A percentile compares a stretch with the other conserved stretches of the same genome.
These are phyloP conservation scores for Ophiodon elongatus DNA, from an alignment of 2,113 vertebrate genomes.

Conservation along the genomic window DNA sequence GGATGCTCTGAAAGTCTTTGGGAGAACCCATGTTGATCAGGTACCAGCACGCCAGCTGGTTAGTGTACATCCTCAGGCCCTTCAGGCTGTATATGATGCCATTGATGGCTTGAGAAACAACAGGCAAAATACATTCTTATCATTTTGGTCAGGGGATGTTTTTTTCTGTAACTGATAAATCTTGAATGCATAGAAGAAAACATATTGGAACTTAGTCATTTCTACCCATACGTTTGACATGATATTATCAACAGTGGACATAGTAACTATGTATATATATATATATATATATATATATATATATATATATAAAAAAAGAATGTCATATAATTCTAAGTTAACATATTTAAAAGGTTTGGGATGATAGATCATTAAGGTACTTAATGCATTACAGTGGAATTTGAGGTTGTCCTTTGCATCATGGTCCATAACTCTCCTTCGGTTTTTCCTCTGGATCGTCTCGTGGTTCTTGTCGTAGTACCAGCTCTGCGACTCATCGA, in stretches of 20 bases:
- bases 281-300: neutral
- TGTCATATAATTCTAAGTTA: neutral
- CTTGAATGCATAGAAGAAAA: neutral
- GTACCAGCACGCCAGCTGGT: slow-evolving; percentile 89
- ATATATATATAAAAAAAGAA: no score
- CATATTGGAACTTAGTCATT: neutral
- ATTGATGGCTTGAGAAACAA: slow-evolving; percentile 89
- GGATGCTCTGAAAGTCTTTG: slow-evolving; percentile 90
- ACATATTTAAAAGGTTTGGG: neutral
- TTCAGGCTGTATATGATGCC: slow-evolving; percentile 90
- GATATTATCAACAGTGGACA: neutral
- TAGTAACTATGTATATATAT: no score
- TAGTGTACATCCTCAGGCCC: slow-evolving; percentile 92
- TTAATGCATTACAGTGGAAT: slow-evolving; percentile 87
- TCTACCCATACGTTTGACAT: no score
- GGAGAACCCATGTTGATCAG: slow-evolving; percentile 93
- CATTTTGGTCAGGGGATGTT: neutral
- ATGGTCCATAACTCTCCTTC: slow-evolving; percentile 48
- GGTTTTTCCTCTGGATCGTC: slow-evolving; percentile 70
- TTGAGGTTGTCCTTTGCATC: slow-evolving; percentile 79
- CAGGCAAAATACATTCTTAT: neutral
- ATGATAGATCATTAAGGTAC: neutral
- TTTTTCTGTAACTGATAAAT: neutral
- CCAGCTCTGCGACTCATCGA: slow-evolving; percentile 97
- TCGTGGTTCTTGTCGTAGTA: slow-evolving; percentile 86